These are phyloP conservation scores for Centrocercus urophasianus DNA, from an alignment of 2,113 vertebrate species.

Conservation along the genomic window DNA sequence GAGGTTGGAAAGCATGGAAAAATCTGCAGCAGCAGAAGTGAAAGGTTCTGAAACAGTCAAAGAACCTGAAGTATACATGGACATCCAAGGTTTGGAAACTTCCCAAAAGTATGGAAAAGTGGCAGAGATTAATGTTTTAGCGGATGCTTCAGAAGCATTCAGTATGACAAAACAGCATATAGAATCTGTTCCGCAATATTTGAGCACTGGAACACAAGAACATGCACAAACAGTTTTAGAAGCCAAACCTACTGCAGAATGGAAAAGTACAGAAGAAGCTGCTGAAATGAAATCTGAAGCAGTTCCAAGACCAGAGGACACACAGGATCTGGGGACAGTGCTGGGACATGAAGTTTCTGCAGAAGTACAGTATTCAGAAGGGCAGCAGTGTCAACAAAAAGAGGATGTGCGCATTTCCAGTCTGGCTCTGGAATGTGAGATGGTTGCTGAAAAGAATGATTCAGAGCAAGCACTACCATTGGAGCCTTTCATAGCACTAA, in stretches of 20 bases:
- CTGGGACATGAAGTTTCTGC: neutral
- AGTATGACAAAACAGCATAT: neutral
- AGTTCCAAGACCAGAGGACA: neutral
- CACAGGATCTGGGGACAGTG: neutral
- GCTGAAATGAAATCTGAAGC: constrained; percentile 5
- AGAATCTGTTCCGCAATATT: neutral
- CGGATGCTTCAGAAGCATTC: neutral
- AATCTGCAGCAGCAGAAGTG: neutral
- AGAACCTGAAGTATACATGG: neutral
- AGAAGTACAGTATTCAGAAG: neutral
- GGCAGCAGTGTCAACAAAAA: neutral
- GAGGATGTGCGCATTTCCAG: neutral
- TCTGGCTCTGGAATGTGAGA: neutral
- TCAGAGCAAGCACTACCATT: neutral
- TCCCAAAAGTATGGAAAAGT: neutral
- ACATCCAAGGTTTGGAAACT: neutral
- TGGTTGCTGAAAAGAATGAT: neutral
- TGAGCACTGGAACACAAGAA: neutral
- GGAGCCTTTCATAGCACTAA: neutral
- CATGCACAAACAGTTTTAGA: neutral
- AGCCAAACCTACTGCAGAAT: neutral
- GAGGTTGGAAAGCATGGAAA: neutral
- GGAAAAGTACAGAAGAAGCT: neutral
- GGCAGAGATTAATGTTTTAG: neutral
- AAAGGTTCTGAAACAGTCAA: neutral